Evolutionary conservation across 2,797 vertebrate genomes (phyloP).

Genomic region (Serranus cabrilla): DNA sequence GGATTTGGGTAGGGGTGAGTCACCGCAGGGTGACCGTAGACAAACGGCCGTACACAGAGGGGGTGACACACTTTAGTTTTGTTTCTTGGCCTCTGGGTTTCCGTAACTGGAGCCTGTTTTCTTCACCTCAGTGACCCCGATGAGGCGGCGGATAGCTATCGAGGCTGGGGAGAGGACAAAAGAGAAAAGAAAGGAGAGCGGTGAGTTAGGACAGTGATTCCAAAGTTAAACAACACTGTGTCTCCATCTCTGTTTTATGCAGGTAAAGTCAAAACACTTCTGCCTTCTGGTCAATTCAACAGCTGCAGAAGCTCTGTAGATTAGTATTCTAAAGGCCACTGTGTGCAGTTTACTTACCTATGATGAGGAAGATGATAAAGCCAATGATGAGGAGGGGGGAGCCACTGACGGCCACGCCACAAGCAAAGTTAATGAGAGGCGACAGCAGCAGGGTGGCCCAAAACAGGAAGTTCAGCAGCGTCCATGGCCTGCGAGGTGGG

Average conservation of each 20-base stretch:
- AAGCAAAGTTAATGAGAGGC: slow-evolving; percentile 95
- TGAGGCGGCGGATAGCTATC: slow-evolving; percentile 96
- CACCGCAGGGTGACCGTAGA: slow-evolving; percentile 34
- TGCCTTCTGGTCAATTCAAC: neutral
- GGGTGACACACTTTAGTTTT: slow-evolving; percentile 85
- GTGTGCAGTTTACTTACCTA: slow-evolving; percentile 85
- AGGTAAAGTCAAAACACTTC: neutral
- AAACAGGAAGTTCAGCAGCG: slow-evolving; percentile 95
- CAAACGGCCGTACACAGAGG: slow-evolving; percentile 39
- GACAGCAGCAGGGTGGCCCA: slow-evolving; percentile 97
- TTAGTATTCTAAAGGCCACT: neutral
- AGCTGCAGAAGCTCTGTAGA: neutral
- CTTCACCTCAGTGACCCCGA: slow-evolving; percentile 98
- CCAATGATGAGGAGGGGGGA: slow-evolving; percentile 96
- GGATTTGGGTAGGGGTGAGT: slow-evolving; percentile 58
- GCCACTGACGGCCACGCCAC: slow-evolving; percentile 94
- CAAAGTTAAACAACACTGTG: neutral
- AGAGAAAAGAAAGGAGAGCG: neutral
- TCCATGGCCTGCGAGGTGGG: slow-evolving; percentile 91
- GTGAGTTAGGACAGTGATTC: neutral
- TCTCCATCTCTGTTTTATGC: neutral
- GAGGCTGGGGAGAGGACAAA: slow-evolving; percentile 88
- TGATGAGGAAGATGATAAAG: slow-evolving; percentile 94
- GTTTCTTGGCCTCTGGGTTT: slow-evolving; percentile 94
- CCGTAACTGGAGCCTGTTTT: slow-evolving; percentile 98